These are phyloP conservation scores for Phoeniculus purpureus DNA, from an alignment of 2,797 vertebrate genomes.

Conservation along the genomic window DNA sequence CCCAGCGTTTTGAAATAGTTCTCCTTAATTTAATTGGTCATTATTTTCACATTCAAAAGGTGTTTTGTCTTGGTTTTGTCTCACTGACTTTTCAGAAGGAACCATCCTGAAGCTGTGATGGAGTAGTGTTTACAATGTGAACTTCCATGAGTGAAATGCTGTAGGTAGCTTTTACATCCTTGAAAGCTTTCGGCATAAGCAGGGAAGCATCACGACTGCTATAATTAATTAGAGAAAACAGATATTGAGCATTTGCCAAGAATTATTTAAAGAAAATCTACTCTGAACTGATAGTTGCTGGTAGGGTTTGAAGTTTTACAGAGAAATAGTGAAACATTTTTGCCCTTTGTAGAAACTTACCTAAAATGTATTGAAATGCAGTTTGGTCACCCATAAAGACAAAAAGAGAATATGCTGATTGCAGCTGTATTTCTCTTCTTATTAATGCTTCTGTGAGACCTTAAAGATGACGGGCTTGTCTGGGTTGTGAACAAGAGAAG, in stretches of 20 bases:
- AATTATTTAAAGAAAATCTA: slow-evolving; percentile 70
- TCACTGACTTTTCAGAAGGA: slow-evolving; percentile 41
- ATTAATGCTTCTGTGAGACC: slow-evolving; percentile 11
- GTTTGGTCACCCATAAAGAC: slow-evolving; percentile 17
- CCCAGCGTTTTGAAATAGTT: not conserved
- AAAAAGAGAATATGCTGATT: not conserved
- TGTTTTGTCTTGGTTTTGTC: slow-evolving; percentile 24
- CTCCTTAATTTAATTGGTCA: not conserved
- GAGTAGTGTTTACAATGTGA: slow-evolving; percentile 22
- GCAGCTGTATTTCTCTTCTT: not conserved
- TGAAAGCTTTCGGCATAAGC: slow-evolving; percentile 69
- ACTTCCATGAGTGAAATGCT: slow-evolving; percentile 59
- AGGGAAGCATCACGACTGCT: slow-evolving; percentile 72
- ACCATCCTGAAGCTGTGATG: slow-evolving; percentile 33
- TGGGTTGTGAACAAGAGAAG: slow-evolving; percentile 49
- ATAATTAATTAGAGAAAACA: slow-evolving; percentile 77
- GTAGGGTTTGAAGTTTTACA: slow-evolving; percentile 37
- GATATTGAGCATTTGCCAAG: slow-evolving; percentile 67
- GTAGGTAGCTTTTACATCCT: slow-evolving; percentile 54
- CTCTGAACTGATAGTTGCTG: slow-evolving; percentile 31
- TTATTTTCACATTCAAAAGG: slow-evolving; percentile 29
- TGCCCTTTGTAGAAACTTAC: not conserved
- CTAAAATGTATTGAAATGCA: slow-evolving; percentile 2
- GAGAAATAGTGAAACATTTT: slow-evolving; percentile 23
- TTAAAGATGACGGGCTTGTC: slow-evolving; percentile 39